Conservation (phyloP, 1,140 invertebrate genomes). For the Palaemon carinicauda region DNA sequence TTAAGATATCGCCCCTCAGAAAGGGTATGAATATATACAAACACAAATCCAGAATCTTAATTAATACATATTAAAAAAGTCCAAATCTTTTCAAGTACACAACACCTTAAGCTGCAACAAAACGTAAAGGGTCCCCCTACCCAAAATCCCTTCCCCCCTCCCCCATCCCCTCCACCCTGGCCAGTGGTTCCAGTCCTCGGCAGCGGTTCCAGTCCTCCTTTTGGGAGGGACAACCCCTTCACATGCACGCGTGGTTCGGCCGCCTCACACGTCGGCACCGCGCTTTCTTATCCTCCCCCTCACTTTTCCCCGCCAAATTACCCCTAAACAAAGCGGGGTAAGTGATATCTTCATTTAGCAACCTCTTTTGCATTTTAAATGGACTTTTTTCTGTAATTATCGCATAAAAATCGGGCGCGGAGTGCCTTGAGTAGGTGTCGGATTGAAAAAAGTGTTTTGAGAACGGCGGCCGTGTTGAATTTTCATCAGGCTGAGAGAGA, state of each 20-base stretch:
- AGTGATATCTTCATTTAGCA: slow-evolving; percentile 53
- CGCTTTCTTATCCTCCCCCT: neutral
- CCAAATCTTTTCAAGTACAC: too few relatives aligned
- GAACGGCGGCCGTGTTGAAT: slow-evolving; percentile 23
- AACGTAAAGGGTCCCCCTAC: too few relatives aligned
- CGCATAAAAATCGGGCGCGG: slow-evolving; percentile 37
- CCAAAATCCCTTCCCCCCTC: too few relatives aligned
- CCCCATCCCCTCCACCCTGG: too few relatives aligned
- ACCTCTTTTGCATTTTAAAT: slow-evolving; percentile 53
- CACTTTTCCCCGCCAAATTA: slow-evolving; percentile 18
- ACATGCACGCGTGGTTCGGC: neutral
- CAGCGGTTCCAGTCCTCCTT: too few relatives aligned
- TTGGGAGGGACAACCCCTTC: too few relatives aligned
- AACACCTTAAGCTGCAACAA: too few relatives aligned
- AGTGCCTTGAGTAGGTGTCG: slow-evolving; percentile 33
- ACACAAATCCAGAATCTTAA: too few relatives aligned
- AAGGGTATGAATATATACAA: too few relatives aligned
- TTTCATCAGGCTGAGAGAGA: neutral
- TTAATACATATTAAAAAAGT: too few relatives aligned
- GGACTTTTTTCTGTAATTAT: slow-evolving; percentile 52
- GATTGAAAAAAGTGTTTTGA: slow-evolving; percentile 31
- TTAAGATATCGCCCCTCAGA: too few relatives aligned
- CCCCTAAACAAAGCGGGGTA: slow-evolving; percentile 46
- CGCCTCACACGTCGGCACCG: neutral
- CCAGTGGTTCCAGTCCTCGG: too few relatives aligned